Evolutionary conservation across 92 coral and sea anemone species (phyloP).

Genomic region (Diadumene lineata): DNA sequence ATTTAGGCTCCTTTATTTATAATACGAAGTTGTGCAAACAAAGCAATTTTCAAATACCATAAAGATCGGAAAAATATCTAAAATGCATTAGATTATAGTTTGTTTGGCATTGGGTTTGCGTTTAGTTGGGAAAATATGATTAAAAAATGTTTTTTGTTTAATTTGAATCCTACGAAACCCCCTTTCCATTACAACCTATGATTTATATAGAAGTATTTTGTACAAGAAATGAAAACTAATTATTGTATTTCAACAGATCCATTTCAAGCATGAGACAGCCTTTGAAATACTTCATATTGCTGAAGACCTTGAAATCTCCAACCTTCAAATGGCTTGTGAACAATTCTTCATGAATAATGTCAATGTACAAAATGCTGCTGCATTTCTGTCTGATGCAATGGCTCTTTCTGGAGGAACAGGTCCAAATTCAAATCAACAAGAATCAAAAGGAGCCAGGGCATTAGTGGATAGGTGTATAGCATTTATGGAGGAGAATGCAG

Average conservation of each 20-base stretch:
- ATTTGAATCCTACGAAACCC: no score
- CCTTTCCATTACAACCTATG: neutral
- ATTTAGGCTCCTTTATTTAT: no score
- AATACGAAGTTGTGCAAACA: no score
- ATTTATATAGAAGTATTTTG: no score
- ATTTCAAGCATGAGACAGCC: constrained; percentile 65
- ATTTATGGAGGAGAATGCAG: constrained; percentile 95
- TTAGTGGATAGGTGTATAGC: constrained; percentile 76
- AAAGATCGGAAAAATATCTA: no score
- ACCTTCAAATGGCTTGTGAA: constrained; percentile 83
- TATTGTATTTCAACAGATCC: constrained; percentile 57
- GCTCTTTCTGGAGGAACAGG: constrained; percentile 61
- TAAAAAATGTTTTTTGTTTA: no score
- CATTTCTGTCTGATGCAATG: constrained; percentile 83
- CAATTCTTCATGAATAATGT: constrained; percentile 74
- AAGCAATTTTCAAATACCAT: no score
- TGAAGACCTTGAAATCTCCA: constrained; percentile 72
- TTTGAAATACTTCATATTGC: constrained; percentile 89
- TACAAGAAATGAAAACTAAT: no score
- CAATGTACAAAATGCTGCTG: constrained; percentile 79
- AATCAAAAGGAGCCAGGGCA: constrained; percentile 63
- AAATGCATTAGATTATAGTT: no score
- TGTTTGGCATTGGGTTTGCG: no score
- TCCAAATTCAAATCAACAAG: constrained; percentile 26
- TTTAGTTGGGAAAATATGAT: no score